Percentiles rank a stretch among this genome's conserved stretches.
phyloP scores from a whole-genome alignment of 2,888 invertebrate species.

The Ctenicera cuprea region DNA sequence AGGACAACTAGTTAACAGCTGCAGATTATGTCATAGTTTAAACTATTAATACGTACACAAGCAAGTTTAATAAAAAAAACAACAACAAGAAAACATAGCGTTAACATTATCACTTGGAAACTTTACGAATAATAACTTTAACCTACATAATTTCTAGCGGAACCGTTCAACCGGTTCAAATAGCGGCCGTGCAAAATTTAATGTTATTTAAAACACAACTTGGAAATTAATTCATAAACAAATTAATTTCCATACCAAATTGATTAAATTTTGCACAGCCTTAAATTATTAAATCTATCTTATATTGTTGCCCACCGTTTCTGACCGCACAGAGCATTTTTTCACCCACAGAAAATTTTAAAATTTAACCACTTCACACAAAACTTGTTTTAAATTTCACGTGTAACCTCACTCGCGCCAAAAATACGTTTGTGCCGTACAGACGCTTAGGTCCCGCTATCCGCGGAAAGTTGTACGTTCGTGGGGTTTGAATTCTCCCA shows the following conservation, averaged over 20 bases:
- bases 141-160: constrained; percentile 27
- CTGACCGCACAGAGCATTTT: no score
- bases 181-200: constrained; percentile 44
- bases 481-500: constrained; percentile 49
- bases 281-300: neutral
- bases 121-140: constrained; percentile 32
- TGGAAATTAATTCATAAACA: neutral
- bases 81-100: neutral
- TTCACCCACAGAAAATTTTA: no score
- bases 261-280: constrained; percentile 39
- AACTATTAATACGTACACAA: constrained; percentile 13
- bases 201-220: no score
- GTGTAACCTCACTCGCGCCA: constrained; percentile 27
- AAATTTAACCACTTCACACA: neutral
- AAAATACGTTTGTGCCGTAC: constrained; percentile 31
- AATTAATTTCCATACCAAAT: neutral
- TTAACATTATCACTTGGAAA: constrained; percentile 46
- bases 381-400: constrained; percentile 10
- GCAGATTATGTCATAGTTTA: constrained; percentile 20
- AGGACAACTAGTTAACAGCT: constrained; percentile 10
- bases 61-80: constrained; percentile 8
- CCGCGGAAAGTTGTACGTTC: constrained; percentile 35
- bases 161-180: constrained; percentile 49
- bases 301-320: no score
- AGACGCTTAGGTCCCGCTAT: constrained; percentile 18